Evolutionary conservation across 1,140 invertebrate species (phyloP).

Genomic region (Cotesia vestalis): DNA sequence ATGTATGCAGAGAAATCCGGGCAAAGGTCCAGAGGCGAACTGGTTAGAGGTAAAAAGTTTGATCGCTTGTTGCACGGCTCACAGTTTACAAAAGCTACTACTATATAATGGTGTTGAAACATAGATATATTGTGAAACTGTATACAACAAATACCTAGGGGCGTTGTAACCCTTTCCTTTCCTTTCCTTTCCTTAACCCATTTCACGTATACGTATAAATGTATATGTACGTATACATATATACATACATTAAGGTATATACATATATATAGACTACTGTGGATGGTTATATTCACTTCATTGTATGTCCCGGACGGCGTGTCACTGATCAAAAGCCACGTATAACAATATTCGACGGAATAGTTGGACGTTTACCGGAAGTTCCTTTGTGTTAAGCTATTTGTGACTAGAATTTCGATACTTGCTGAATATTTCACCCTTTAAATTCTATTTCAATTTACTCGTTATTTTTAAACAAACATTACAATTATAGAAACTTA

Average conservation of each 20-base stretch:
- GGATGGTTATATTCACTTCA: conserved; percentile 23
- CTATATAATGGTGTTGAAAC: no score
- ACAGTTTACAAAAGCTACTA: neutral
- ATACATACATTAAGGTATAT: no score
- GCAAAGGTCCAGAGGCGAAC: conserved; percentile 12
- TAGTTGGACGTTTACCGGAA: conserved; percentile 16
- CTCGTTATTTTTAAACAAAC: conserved; percentile 9
- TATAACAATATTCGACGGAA: conserved; percentile 34
- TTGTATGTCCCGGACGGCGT: conserved; percentile 18
- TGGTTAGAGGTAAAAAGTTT: conserved; percentile 19
- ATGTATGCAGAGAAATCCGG: neutral
- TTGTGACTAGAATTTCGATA: conserved; percentile 33
- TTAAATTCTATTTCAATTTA: conserved; percentile 15
- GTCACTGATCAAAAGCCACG: conserved; percentile 36
- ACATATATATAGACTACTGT: neutral
- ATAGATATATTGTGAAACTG: neutral
- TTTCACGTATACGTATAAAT: neutral
- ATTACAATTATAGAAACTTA: no score
- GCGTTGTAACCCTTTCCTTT: neutral
- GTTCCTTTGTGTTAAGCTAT: conserved; percentile 12
- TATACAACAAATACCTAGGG: neutral
- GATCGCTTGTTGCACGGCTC: conserved; percentile 30
- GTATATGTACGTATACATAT: neutral
- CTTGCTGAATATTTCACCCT: conserved; percentile 11
- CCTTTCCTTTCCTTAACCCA: neutral